These are phyloP conservation scores for Adelges cooleyi DNA, from an alignment of 1,140 invertebrate species.

Conservation along the genomic window DNA sequence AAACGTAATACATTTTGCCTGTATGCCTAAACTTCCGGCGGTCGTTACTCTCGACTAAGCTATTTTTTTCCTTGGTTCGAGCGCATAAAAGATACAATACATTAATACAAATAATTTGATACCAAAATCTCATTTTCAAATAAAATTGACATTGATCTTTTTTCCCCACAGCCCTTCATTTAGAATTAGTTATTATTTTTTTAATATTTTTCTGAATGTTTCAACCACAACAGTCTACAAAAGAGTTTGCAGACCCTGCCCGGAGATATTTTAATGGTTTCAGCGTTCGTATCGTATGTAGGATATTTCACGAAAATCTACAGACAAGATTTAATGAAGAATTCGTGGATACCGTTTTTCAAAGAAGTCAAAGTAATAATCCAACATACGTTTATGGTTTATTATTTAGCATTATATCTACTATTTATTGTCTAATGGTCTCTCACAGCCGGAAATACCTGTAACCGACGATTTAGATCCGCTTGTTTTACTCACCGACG, in stretches of 20 bases:
- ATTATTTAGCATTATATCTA: not conserved
- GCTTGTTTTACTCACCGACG: constrained; percentile 72
- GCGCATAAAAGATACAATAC: too few species aligned
- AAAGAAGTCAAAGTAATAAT: constrained; percentile 43
- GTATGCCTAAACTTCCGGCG: too few species aligned
- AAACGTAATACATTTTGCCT: too few species aligned
- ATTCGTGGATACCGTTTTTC: constrained; percentile 65
- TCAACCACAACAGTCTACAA: too few species aligned
- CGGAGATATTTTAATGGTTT: constrained; percentile 76
- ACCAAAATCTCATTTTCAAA: too few species aligned
- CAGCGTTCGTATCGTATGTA: constrained; percentile 92
- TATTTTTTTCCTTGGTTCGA: too few species aligned
- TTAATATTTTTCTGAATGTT: too few species aligned
- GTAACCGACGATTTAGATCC: constrained; percentile 67
- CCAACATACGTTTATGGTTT: not conserved
- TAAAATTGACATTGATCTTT: too few species aligned
- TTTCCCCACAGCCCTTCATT: too few species aligned
- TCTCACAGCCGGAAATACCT: constrained; percentile 58
- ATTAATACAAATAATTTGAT: too few species aligned
- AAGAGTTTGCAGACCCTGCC: constrained; percentile 62
- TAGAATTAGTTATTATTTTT: too few species aligned
- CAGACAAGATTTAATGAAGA: constrained; percentile 63
- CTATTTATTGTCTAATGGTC: not conserved
- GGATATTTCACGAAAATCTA: constrained; percentile 86
- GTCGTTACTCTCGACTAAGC: too few species aligned